Evolutionary conservation across 2,113 vertebrate species (phyloP).

Genomic region (Onychostoma macrolepis): DNA sequence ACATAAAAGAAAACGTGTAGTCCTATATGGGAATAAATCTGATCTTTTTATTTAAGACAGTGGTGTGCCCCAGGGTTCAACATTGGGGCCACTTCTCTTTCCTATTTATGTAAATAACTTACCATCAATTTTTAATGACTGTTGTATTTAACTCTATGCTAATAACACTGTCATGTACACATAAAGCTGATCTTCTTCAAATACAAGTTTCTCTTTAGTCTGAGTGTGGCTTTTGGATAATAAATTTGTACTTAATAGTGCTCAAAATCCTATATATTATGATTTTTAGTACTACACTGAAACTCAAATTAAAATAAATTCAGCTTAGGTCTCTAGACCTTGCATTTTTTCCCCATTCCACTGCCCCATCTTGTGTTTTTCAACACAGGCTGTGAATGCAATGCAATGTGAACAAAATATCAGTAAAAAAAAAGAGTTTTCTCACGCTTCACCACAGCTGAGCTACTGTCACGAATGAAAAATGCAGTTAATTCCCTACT

Average conservation of each 20-base stretch:
- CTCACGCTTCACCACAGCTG: not conserved
- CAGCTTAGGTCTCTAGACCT: too few relatives aligned
- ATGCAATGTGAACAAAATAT: not conserved
- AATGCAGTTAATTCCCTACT: not conserved
- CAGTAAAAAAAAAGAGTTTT: not conserved
- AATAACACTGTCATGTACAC: not conserved
- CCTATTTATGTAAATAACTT: not conserved
- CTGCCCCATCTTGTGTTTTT: too few relatives aligned
- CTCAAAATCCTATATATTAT: too few relatives aligned
- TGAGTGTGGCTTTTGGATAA: not conserved
- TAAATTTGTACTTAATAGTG: not conserved
- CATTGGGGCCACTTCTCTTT: not conserved
- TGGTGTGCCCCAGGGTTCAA: not conserved
- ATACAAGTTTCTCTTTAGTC: too few relatives aligned
- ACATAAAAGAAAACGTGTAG: not conserved
- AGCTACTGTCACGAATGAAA: not conserved
- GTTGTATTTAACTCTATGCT: not conserved
- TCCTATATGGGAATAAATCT: not conserved
- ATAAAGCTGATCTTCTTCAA: too few relatives aligned
- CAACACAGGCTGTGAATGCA: not conserved
- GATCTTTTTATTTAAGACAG: not conserved
- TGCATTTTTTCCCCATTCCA: too few relatives aligned
- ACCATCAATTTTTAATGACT: not conserved
- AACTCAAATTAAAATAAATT: too few relatives aligned
- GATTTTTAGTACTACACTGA: too few relatives aligned